A percentile compares a stretch with the other conserved stretches of the same genome.
phyloP scores from a whole-genome alignment of 2,888 invertebrate genomes.

The Polydrusus tereticollis region DNA sequence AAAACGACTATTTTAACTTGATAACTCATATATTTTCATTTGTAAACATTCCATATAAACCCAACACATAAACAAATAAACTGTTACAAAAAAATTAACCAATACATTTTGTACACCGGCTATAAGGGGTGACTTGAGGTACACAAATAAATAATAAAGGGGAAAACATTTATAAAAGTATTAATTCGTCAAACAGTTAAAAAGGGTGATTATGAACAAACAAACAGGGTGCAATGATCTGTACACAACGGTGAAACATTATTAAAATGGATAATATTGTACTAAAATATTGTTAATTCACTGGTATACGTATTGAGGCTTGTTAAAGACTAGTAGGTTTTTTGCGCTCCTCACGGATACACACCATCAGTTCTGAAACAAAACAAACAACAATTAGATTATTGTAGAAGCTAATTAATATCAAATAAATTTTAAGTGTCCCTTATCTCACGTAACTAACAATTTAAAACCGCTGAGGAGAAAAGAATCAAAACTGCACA shows the following conservation, averaged over 20 bases:
- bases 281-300: slow-evolving; percentile 60
- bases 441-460: too few relatives aligned
- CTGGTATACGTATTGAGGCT: slow-evolving; percentile 66
- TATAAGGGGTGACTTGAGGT: slow-evolving; percentile 57
- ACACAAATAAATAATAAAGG: slow-evolving; percentile 60
- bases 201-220: slow-evolving; percentile 38
- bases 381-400: too few relatives aligned
- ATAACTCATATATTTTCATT: slow-evolving; percentile 54
- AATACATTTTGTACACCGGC: slow-evolving; percentile 62
- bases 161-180: slow-evolving; percentile 54
- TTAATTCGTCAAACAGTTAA: slow-evolving; percentile 47
- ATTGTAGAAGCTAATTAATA: too few relatives aligned
- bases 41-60: slow-evolving; percentile 68
- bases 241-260: slow-evolving; percentile 65
- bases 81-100: slow-evolving; percentile 61
- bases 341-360: slow-evolving; percentile 64
- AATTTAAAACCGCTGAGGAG: too few relatives aligned
- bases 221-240: slow-evolving; percentile 63
- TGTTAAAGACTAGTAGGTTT: slow-evolving; percentile 66
- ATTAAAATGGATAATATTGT: slow-evolving; percentile 56
- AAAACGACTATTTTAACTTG: slow-evolving; percentile 31
- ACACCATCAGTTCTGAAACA: slow-evolving; percentile 72
- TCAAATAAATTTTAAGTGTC: too few relatives aligned
- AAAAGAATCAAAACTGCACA: too few relatives aligned
- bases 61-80: slow-evolving; percentile 66